Conservation (phyloP, 2,888 invertebrate genomes). For the Chironomus tentans region DNA sequence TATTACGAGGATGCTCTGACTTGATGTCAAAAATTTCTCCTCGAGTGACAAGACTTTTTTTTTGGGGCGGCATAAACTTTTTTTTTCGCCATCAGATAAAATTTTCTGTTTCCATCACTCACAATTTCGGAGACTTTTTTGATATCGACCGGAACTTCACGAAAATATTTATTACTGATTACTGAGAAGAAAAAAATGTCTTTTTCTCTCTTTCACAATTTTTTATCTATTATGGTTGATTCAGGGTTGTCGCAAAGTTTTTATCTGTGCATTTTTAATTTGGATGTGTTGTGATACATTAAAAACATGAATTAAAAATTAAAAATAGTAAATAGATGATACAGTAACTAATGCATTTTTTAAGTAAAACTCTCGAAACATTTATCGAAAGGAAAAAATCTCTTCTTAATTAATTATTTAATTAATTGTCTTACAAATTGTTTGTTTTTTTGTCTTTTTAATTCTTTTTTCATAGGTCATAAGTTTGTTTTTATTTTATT, state of each 20-base stretch:
- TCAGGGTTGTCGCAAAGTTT: constrained; percentile 9
- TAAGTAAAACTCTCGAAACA: neutral
- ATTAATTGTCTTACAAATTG: neutral
- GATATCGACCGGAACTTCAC: neutral
- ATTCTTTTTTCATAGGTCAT: neutral
- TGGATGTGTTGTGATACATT: constrained; percentile 7
- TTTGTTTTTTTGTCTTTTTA: neutral
- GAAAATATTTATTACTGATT: too few species aligned
- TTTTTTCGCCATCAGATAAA: too few species aligned
- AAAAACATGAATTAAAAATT: neutral
- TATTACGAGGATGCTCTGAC: neutral
- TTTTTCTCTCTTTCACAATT: neutral
- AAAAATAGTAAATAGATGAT: neutral
- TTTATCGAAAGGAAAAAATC: neutral
- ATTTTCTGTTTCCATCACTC: too few species aligned
- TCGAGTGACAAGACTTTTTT: neutral
- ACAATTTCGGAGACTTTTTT: neutral
- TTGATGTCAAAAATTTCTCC: neutral
- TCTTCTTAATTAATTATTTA: neutral
- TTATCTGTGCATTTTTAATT: neutral
- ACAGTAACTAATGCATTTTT: neutral
- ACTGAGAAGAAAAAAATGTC: too few species aligned
- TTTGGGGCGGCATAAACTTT: too few species aligned
- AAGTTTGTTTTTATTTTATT: neutral
- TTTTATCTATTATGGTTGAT: neutral